These are phyloP conservation scores for Heteromormyrus szaboi DNA, from an alignment of 2,797 vertebrate species.

Conservation along the genomic window DNA sequence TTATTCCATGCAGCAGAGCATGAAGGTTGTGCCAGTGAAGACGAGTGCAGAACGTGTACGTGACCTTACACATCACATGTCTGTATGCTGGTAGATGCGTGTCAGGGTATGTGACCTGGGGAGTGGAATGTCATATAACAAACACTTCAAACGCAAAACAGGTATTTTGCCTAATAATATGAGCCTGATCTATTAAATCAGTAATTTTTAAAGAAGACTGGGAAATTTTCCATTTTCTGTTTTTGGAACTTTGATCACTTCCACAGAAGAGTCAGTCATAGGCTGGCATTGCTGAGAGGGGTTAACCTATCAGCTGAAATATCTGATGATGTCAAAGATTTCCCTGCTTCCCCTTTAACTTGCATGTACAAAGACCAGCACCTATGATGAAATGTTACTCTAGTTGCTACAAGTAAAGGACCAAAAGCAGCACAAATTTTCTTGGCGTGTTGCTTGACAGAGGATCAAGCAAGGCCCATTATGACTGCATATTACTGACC, in stretches of 20 bases:
- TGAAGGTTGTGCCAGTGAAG: background rate
- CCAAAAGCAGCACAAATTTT: background rate
- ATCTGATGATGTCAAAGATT: background rate
- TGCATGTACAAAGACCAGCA: background rate
- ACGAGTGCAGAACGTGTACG: background rate
- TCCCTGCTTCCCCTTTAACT: background rate
- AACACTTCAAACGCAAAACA: background rate
- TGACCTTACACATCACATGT: background rate
- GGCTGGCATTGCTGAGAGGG: background rate
- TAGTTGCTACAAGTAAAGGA: background rate
- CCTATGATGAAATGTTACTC: background rate
- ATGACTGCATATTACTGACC: background rate
- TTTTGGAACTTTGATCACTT: background rate
- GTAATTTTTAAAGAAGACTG: background rate
- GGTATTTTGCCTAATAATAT: background rate
- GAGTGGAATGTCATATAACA: background rate
- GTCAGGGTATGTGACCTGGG: background rate
- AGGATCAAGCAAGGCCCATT: background rate
- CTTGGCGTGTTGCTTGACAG: background rate
- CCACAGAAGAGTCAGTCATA: background rate
- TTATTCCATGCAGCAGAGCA: background rate
- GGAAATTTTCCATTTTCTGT: background rate
- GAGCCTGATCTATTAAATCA: background rate
- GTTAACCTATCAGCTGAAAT: background rate
- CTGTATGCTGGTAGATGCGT: background rate